A percentile compares a stretch with the other conserved stretches of the same genome.
Evolutionary conservation across 2,797 vertebrate species (phyloP).

Genomic region (Danio choprae): DNA sequence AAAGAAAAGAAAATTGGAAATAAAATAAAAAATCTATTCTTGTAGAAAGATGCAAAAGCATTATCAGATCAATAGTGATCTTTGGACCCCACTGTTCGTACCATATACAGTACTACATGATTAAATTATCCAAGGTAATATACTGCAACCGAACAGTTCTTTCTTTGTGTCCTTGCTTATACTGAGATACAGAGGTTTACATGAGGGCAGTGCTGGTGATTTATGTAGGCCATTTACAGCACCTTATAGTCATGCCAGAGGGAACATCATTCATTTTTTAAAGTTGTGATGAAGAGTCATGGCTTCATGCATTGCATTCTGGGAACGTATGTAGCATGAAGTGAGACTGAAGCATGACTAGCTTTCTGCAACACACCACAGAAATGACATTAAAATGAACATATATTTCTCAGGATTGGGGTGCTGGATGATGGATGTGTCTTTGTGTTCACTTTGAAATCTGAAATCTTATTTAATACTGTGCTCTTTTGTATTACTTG

Average conservation of each 20-base stretch:
- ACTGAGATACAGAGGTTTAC: background rate
- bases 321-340: conserved; percentile 1
- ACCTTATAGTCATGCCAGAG: background rate
- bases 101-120: background rate
- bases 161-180: background rate
- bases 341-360: background rate
- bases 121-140: background rate
- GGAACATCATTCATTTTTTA: conserved; percentile 26
- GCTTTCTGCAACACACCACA: background rate
- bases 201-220: background rate
- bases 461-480: background rate
- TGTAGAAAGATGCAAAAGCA: background rate
- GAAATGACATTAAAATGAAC: background rate
- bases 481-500: background rate
- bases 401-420: background rate
- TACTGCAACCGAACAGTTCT: background rate
- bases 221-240: conserved; percentile 21
- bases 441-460: background rate
- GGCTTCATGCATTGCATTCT: conserved; percentile 31
- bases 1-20: too few relatives aligned
- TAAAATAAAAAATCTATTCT: background rate
- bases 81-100: background rate
- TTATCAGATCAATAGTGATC: too few relatives aligned
- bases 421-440: background rate
- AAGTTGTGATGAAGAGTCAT: conserved; percentile 15